Evolutionary conservation across 1,140 invertebrate species (phyloP).

Genomic region (Heliconius melpomene): DNA sequence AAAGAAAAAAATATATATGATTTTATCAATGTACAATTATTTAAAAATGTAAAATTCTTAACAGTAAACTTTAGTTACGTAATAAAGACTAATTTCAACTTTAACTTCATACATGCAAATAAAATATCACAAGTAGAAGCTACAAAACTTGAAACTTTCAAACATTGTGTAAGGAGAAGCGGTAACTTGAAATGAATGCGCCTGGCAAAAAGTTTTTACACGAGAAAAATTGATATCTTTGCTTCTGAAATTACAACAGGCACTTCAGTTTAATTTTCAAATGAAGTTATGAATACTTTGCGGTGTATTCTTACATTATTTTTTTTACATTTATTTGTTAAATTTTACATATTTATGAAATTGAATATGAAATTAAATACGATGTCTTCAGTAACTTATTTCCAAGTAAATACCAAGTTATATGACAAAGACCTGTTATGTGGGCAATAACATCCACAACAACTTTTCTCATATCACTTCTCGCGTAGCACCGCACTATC

Average conservation of each 20-base stretch:
- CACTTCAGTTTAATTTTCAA: background rate
- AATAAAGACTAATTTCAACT: background rate
- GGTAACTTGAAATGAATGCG: slow-evolving; percentile 11
- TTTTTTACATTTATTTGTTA: background rate
- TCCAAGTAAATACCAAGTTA: slow-evolving; percentile 17
- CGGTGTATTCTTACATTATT: background rate
- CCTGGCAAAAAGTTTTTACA: slow-evolving; percentile 17
- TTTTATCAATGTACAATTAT: no score
- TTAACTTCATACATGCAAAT: background rate
- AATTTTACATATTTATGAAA: background rate
- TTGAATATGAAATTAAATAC: background rate
- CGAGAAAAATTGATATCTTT: slow-evolving; percentile 2
- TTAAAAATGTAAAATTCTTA: no score
- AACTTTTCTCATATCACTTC: slow-evolving; percentile 35
- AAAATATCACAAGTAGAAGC: background rate
- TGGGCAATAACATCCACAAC: slow-evolving; percentile 18
- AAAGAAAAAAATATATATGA: no score
- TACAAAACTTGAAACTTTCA: slow-evolving; percentile 6
- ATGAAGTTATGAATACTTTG: background rate
- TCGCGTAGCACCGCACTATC: slow-evolving; percentile 4
- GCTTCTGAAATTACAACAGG: slow-evolving; percentile 19
- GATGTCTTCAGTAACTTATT: background rate
- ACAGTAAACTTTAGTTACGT: background rate
- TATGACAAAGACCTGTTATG: background rate
- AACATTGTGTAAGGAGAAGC: background rate